Base-by-base conservation (phyloP, 1,140 invertebrate genomes). In the Anoplophora glabripennis region DNA sequence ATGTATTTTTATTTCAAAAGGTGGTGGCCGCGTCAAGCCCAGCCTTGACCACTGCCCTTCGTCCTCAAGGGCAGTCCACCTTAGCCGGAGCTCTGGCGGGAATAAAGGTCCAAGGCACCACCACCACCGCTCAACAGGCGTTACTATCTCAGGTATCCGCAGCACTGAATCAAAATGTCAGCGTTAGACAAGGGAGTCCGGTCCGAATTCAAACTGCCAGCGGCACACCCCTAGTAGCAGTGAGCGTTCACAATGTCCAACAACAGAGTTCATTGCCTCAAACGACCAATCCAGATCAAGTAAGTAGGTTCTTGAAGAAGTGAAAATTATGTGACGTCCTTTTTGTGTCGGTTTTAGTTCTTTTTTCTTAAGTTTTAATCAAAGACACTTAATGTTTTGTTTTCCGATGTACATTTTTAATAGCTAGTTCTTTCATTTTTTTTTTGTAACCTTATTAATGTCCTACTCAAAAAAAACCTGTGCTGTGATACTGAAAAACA, bases 1-100 rank as follows among this genome's bases (percentile, higher is more conserved):
- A 36, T 46, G 33, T 34, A 3, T 47, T 53, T 45, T 28, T n/a
- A 12, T 53, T 15, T 52, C 53, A 46, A 8, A 37, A 80, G 78
- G 79, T 80, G 49, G 79, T 81, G 41, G 76, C 78, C 3, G 78
- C 79, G 11, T 71, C 79, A 4, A 78, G 78, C 4, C 78, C 79
- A 64, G 76, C 76, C 11, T 53, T 80, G 40, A 73, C 74, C 7
- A 73, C 78, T 11, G 71, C 76, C 49, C 58, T 81, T 41, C 75
- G 79, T 17, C 78, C 78, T 1, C 77, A 45, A 65, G 61, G 56
- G 62, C 71, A 65, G 4, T 72, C 71, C 10, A 74, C 77, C 18
- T 72, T 77, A 35, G 73, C 73, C 0, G 68, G 68, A 15, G 68
- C 72, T 4, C 37, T 80, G 34, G 71, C 77, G 11, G 76, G 76